Evolutionary conservation across 2,113 vertebrate species (phyloP), one percentile per base, ranked within the genome.

Genomic region (Lanius collurio): DNA sequence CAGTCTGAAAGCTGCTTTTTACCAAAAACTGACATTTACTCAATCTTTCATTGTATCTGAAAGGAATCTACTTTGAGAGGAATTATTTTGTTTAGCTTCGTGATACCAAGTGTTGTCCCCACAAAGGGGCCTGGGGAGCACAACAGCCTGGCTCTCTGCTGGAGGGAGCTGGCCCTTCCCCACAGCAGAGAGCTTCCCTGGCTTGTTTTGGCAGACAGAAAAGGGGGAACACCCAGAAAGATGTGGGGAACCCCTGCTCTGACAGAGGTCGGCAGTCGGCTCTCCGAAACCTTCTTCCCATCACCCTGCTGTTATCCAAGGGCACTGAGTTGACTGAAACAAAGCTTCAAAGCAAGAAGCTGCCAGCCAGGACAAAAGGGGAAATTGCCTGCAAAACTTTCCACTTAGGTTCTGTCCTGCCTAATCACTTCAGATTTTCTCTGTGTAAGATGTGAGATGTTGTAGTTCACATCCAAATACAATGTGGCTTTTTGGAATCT

Each of bases 331-430:
- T 52, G 65, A 87, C 62, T 60, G 74, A 83, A 87, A 73, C 19
- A 15, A 41, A 89, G 84, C 49, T 6, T 60, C 70, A 79, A 94
- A 79, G 85, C 74, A 93, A 82, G 94, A 96, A 93, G 75, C 70
- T 85, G 90, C 62, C 78, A 56, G 62, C 62, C 41, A 69, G 57
- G 50, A 96, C 88, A 94, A 94, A 94, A 87, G 57, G 49, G 33
- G 57, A 87, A 83, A 85, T 56, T 91, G 87, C 85, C 75, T 91
- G 44, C 26, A 85, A 95, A 64, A 23, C 23, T 73, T 87, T 71
- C 56, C 68, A 37, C 64, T 95, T 90, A 73, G 46, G 27, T 90
- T 88, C 92, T 88, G 75, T 83, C 92, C 80, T 71, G 65, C 56
- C 60, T 87, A 82, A 94, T 87, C 81, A 75, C 33, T 87, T 87